These are phyloP conservation scores for Osmoderma eremita DNA, from an alignment of 2,888 invertebrate species.

Conservation along the genomic window DNA sequence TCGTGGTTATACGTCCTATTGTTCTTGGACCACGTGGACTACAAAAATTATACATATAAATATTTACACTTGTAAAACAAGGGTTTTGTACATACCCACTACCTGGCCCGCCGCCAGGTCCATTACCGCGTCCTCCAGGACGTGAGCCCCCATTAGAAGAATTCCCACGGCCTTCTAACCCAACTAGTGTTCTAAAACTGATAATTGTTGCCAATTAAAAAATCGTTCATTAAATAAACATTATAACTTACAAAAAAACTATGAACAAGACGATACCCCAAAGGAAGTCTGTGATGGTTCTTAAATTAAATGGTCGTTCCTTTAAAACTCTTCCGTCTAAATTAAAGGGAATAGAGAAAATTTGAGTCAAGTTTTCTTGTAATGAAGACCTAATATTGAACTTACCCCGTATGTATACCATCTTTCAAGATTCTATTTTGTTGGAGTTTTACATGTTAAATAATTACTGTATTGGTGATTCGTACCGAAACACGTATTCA, in stretches of 20 bases:
- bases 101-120: slow-evolving; percentile 53
- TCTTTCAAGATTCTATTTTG: slow-evolving; percentile 31
- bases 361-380: slow-evolving; percentile 12
- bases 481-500: no score
- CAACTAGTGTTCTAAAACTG: slow-evolving; percentile 57
- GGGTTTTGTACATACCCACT: slow-evolving; percentile 43
- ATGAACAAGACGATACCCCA: slow-evolving; percentile 68
- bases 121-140: slow-evolving; percentile 49
- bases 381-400: slow-evolving; percentile 33
- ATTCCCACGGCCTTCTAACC: slow-evolving; percentile 47
- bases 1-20: slow-evolving; percentile 51
- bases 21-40: slow-evolving; percentile 49
- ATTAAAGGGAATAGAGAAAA: background rate
- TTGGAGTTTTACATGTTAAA: background rate
- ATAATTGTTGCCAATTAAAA: slow-evolving; percentile 44
- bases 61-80: slow-evolving; percentile 13
- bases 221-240: slow-evolving; percentile 2
- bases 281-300: slow-evolving; percentile 64
- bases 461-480: background rate
- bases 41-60: slow-evolving; percentile 18
- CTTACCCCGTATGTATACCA: slow-evolving; percentile 51
- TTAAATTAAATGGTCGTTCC: slow-evolving; percentile 64
- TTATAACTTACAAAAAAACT: slow-evolving; percentile 67
- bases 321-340: slow-evolving; percentile 46
- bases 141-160: slow-evolving; percentile 37